These are phyloP conservation scores for Chaenocephalus aceratus DNA, from an alignment of 2,113 vertebrate species.

Conservation along the genomic window DNA sequence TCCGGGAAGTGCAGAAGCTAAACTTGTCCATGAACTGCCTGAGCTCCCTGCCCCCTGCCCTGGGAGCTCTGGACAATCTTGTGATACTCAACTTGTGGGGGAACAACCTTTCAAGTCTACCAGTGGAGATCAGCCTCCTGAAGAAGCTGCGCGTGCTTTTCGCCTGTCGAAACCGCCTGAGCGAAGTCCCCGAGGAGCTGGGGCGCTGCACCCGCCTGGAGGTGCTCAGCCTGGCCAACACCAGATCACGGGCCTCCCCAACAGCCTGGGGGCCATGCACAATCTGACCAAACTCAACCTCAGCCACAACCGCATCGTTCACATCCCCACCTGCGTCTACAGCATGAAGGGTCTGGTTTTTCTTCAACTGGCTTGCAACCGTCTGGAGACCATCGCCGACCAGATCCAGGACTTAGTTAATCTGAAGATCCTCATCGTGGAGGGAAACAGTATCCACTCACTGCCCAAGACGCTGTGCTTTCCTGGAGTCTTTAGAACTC, in stretches of 20 bases:
- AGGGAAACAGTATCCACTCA: constrained; percentile 89
- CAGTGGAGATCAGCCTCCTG: constrained; percentile 90
- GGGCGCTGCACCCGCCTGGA: constrained; percentile 88
- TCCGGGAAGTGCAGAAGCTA: constrained; percentile 92
- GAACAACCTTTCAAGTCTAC: constrained; percentile 89
- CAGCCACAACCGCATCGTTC: constrained; percentile 90
- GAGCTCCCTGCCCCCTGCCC: constrained; percentile 81
- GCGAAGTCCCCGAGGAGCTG: constrained; percentile 91
- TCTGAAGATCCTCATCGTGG: constrained; percentile 92
- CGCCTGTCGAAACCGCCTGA: constrained; percentile 90
- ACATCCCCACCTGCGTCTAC: constrained; percentile 93
- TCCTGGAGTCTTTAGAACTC: constrained; percentile 87
- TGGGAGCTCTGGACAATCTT: constrained; percentile 89
- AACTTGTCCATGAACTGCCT: constrained; percentile 93
- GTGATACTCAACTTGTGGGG: constrained; percentile 92
- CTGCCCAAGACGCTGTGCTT: constrained; percentile 91
- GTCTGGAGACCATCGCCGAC: constrained; percentile 91
- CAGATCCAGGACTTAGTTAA: constrained; percentile 90
- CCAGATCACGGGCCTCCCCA: constrained; percentile 87
- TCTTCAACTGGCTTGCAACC: constrained; percentile 92
- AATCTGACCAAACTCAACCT: constrained; percentile 92
- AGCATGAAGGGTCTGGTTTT: constrained; percentile 90
- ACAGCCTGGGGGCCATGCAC: constrained; percentile 83
- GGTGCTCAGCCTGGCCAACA: constrained; percentile 94
- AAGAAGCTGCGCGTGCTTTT: constrained; percentile 92